These are phyloP conservation scores for Calycopis cecrops DNA, from an alignment of 1,140 invertebrate species.

Conservation along the genomic window DNA sequence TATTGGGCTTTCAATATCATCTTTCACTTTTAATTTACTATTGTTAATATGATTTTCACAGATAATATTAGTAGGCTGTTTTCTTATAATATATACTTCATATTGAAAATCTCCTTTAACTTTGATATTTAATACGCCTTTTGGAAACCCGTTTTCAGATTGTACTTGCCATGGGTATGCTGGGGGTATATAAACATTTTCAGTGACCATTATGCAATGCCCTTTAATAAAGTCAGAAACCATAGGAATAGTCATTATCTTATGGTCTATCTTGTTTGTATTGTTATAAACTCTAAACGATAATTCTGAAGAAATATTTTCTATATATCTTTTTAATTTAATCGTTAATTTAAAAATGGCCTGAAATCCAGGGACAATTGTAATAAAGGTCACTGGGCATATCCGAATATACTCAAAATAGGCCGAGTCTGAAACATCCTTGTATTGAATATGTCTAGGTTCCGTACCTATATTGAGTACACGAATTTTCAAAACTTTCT, in stretches of 20 bases:
- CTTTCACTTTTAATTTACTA: too few species aligned
- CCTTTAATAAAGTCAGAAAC: slow-evolving; percentile 22
- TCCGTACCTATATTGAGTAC: slow-evolving; percentile 39
- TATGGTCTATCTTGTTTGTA: slow-evolving; percentile 28
- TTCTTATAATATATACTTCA: slow-evolving; percentile 41
- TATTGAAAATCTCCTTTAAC: slow-evolving; percentile 37
- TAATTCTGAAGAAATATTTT: slow-evolving; percentile 28
- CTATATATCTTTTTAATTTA: slow-evolving; percentile 20
- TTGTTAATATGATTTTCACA: too few species aligned
- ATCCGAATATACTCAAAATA: slow-evolving; percentile 37
- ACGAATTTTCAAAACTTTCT: slow-evolving; percentile 43
- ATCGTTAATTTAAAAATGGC: slow-evolving; percentile 34
- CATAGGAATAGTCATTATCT: slow-evolving; percentile 30
- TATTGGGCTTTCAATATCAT: too few species aligned
- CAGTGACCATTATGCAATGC: slow-evolving; percentile 30
- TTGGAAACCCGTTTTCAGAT: slow-evolving; percentile 33
- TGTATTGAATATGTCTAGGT: slow-evolving; percentile 35
- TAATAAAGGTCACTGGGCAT: slow-evolving; percentile 31
- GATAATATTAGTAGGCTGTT: slow-evolving; percentile 23
- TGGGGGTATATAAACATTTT: slow-evolving; percentile 39
- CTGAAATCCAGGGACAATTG: slow-evolving; percentile 46
- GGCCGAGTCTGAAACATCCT: slow-evolving; percentile 31
- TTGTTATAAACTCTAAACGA: slow-evolving; percentile 38
- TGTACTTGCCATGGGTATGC: slow-evolving; percentile 50
- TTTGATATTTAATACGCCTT: slow-evolving; percentile 29